phyloP scores from a whole-genome alignment of 2,797 vertebrate genomes.

The Crenuchus spilurus region DNA sequence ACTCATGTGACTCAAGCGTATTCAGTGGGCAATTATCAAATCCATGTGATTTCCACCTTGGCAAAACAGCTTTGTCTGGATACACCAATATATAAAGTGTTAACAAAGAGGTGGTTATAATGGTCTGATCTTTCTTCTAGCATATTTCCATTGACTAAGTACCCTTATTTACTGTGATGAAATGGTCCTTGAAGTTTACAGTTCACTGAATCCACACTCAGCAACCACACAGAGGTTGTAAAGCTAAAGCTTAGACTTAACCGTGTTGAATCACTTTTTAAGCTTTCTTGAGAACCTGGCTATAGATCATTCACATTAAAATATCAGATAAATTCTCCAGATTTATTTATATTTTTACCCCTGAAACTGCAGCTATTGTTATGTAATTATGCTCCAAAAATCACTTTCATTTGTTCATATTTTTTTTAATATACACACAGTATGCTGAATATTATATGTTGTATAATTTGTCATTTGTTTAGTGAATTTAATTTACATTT shows the following conservation, averaged over 20 bases:
- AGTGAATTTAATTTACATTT: too few species aligned
- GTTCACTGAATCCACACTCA: constrained; percentile 1
- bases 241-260: not conserved
- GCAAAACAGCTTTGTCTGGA: not conserved
- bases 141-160: constrained; percentile 32
- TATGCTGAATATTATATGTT: too few species aligned
- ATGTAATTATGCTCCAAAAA: too few species aligned
- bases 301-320: not conserved
- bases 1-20: constrained; percentile 10
- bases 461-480: too few species aligned
- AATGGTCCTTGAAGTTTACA: constrained; percentile 16
- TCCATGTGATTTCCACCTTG: constrained; percentile 15
- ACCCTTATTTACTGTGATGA: constrained; percentile 33
- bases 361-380: too few species aligned
- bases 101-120: not conserved
- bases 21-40: not conserved
- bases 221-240: constrained; percentile 1
- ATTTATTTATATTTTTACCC: too few species aligned
- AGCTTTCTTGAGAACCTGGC: not conserved
- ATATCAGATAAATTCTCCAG: too few species aligned
- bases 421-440: too few species aligned
- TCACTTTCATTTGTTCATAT: too few species aligned
- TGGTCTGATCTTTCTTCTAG: not conserved
- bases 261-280: not conserved
- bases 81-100: not conserved